Evolutionary conservation across 2,888 invertebrate genomes (phyloP).

Genomic region (Epistrophe grossulariae): DNA sequence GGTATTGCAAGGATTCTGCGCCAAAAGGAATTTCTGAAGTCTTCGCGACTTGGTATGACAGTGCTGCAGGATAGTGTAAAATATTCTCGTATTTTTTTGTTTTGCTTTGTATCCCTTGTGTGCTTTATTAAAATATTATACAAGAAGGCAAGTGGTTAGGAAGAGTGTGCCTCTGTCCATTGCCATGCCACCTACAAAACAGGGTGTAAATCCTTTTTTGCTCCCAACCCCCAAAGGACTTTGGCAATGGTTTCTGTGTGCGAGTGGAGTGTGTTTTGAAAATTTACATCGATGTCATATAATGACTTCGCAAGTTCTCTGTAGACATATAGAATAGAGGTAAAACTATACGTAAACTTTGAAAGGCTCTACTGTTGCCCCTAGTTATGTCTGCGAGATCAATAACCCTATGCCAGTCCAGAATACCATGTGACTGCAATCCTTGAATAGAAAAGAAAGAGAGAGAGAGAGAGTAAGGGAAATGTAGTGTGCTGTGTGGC

Average conservation of each 20-base stretch:
- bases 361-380: slow-evolving; percentile 60
- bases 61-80: slow-evolving; percentile 53
- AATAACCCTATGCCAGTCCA: slow-evolving; percentile 62
- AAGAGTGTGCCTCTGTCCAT: slow-evolving; percentile 10
- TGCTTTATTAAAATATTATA: slow-evolving; percentile 56
- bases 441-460: slow-evolving; percentile 28
- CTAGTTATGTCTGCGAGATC: slow-evolving; percentile 69
- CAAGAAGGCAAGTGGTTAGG: slow-evolving; percentile 17
- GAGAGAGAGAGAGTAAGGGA: not conserved
- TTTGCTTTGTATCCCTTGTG: slow-evolving; percentile 13
- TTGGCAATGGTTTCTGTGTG: slow-evolving; percentile 69
- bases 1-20: slow-evolving; percentile 67
- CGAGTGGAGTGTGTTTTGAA: slow-evolving; percentile 46
- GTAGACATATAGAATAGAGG: slow-evolving; percentile 9
- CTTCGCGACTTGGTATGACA: slow-evolving; percentile 35
- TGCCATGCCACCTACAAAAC: slow-evolving; percentile 28
- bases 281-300: slow-evolving; percentile 47
- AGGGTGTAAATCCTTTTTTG: slow-evolving; percentile 38
- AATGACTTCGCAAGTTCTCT: slow-evolving; percentile 41
- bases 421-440: slow-evolving; percentile 62
- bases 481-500: slow-evolving; percentile 13
- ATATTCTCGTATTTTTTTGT: slow-evolving; percentile 51
- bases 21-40: slow-evolving; percentile 52
- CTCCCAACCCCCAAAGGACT: slow-evolving; percentile 41
- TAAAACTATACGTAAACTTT: slow-evolving; percentile 37